These are phyloP conservation scores for Drosophila pseudotakahashii DNA, from an alignment of 2,888 invertebrate genomes.

Conservation along the genomic window DNA sequence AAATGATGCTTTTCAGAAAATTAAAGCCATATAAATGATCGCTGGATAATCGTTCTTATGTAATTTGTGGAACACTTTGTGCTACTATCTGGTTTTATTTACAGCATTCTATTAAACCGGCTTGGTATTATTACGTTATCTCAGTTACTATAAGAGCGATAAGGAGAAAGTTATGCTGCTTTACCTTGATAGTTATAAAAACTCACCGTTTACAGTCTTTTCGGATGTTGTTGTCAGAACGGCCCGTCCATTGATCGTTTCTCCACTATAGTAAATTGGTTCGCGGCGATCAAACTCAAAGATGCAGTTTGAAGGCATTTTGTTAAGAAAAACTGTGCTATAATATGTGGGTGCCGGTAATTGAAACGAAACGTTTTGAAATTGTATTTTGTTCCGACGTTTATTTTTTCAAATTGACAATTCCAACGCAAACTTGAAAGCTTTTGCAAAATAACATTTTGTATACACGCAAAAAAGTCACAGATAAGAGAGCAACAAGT, in stretches of 20 bases:
- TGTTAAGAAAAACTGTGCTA: not conserved
- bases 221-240: conserved; percentile 53
- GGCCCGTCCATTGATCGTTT: conserved; percentile 68
- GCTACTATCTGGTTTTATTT: not conserved
- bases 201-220: conserved; percentile 65
- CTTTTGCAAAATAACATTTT: not conserved
- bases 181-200: not conserved
- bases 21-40: not conserved
- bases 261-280: conserved; percentile 74
- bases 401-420: too few relatives aligned
- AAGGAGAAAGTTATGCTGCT: not conserved
- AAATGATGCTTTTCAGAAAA: not conserved
- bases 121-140: not conserved
- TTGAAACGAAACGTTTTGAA: not conserved
- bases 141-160: not conserved
- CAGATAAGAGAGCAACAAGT: conserved; percentile 35
- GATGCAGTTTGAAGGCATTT: conserved; percentile 60
- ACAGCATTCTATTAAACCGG: conserved; percentile 6
- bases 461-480: not conserved
- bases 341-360: not conserved
- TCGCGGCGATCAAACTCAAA: conserved; percentile 72
- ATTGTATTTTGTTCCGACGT: not conserved
- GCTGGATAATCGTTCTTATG: not conserved
- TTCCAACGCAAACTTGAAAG: conserved; percentile 1
- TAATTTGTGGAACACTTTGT: not conserved